Conservation (phyloP, 2,113 vertebrate species). For the Myocastor coypus region DNA sequence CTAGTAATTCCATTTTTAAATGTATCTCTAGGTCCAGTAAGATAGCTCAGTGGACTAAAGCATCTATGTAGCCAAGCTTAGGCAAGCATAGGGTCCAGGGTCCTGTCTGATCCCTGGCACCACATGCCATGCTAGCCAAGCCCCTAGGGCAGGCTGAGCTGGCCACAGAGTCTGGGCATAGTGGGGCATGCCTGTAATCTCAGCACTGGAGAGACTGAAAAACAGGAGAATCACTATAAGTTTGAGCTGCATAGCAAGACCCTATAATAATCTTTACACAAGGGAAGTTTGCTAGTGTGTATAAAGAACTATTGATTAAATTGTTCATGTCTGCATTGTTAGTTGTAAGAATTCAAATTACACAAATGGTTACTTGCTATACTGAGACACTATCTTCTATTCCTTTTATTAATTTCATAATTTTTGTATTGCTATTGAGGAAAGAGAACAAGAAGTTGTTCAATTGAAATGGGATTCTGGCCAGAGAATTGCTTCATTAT, state of each 20-base stretch:
- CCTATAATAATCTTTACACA: not conserved
- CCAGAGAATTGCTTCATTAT: not conserved
- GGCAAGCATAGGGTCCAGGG: no score
- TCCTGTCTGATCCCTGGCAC: no score
- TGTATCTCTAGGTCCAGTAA: no score
- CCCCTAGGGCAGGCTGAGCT: no score
- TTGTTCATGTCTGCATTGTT: not conserved
- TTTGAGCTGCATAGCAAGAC: no score
- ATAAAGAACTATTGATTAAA: not conserved
- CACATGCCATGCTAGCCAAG: no score
- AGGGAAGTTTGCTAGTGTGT: not conserved
- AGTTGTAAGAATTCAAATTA: not conserved
- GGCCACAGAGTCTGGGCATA: no score
- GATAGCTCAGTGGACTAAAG: no score
- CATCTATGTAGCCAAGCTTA: no score
- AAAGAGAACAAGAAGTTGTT: not conserved
- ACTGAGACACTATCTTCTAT: slow-evolving; percentile 76
- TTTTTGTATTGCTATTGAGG: slow-evolving; percentile 60
- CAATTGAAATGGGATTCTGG: slow-evolving; percentile 35
- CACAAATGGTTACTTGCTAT: not conserved
- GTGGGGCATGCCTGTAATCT: no score
- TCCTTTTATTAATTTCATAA: slow-evolving; percentile 70
- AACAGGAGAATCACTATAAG: no score
- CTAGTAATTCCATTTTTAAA: slow-evolving; percentile 1
- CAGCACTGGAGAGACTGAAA: no score